Evolutionary conservation across 2,888 invertebrate species (phyloP), one percentile per base, ranked within the genome.

Genomic region (Dryomyza anilis): DNA sequence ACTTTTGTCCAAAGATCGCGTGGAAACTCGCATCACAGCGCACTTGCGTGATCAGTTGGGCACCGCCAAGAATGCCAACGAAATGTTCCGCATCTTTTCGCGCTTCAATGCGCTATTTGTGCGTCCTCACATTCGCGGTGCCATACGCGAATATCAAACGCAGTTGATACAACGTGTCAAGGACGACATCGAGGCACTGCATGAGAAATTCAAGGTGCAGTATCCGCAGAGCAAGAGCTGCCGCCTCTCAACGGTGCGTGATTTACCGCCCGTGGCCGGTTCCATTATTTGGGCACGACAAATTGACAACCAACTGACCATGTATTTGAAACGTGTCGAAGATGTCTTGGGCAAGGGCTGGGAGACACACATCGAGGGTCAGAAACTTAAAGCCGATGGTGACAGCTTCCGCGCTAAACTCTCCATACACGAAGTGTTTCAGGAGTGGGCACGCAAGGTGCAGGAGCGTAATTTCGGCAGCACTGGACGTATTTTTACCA

Each of bases 231-330:
- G 96, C 77, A 96, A 96, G 83, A 94, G 96, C 74, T 96, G 94
- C 71, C 89, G 91, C 27, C 91, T 98, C 83, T 96, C 96, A 58
- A 89, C 91, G 69, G 93, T 94, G 12, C 89, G 96, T 65, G 99
- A 99, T 85, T 85, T 99, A 73, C 98, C 98, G 4, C 98, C 98
- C 0, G 95, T 99, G 19, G 94, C 98, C 29, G 98, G 98, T 0
- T 96, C 96, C 62, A 98, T 99, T 74, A 96, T 99, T 74, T 99
- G 99, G 99, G 97, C 98, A 3, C 93, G 95, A 77, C 94, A 98
- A 86, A 99, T 99, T 76, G 98, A 99, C 84, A 91, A 96, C 71
- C 98, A 99, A 83, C 87, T 99, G 58, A 95, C 95, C 14, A 95
- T 96, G 72, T 98, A 98, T 84, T 87, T 99, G 81, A 91, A 95